These are phyloP conservation scores for Sceloporus tristichus DNA, from an alignment of 2,113 vertebrate species.

Conservation along the genomic window DNA sequence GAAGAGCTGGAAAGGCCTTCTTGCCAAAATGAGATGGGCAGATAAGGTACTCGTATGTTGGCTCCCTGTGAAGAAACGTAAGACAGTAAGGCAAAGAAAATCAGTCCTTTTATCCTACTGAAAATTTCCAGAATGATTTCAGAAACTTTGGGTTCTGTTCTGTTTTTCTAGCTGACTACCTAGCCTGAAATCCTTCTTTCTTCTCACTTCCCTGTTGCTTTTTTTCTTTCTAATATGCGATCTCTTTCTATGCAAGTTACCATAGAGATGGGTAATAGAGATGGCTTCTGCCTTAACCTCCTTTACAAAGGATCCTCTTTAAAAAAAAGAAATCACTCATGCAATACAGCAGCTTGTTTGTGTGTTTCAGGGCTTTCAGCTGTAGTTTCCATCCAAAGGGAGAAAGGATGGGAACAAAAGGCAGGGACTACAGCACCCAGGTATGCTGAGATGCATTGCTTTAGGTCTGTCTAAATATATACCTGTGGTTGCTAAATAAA, in stretches of 20 bases:
- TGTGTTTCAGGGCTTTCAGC: not conserved
- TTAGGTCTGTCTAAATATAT: not conserved
- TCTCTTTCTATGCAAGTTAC: constrained; percentile 61
- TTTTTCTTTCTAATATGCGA: constrained; percentile 30
- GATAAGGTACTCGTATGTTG: not conserved
- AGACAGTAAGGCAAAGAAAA: not conserved
- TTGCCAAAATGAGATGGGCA: not conserved
- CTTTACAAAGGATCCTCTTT: not conserved
- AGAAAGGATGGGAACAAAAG: too few relatives aligned
- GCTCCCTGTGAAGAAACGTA: not conserved
- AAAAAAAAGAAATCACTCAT: not conserved
- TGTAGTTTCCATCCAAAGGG: not conserved
- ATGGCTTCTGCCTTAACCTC: constrained; percentile 10
- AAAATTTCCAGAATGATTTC: constrained; percentile 3
- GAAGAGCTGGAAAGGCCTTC: not conserved
- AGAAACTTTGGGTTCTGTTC: constrained; percentile 19
- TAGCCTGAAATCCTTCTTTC: not conserved
- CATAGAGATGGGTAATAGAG: constrained; percentile 58
- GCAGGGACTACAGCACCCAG: too few relatives aligned
- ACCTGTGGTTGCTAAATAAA: not conserved
- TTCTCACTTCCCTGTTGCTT: constrained; percentile 35
- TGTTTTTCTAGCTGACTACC: not conserved
- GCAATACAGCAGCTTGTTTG: not conserved
- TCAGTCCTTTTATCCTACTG: rapidly evolving
- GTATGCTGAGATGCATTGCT: not conserved